Percentiles rank a stretch among this genome's conserved stretches.
These are phyloP conservation scores for Crambe crambe DNA, from an alignment of 37 sponge, comb jelly and placozoan species.

Conservation along the genomic window DNA sequence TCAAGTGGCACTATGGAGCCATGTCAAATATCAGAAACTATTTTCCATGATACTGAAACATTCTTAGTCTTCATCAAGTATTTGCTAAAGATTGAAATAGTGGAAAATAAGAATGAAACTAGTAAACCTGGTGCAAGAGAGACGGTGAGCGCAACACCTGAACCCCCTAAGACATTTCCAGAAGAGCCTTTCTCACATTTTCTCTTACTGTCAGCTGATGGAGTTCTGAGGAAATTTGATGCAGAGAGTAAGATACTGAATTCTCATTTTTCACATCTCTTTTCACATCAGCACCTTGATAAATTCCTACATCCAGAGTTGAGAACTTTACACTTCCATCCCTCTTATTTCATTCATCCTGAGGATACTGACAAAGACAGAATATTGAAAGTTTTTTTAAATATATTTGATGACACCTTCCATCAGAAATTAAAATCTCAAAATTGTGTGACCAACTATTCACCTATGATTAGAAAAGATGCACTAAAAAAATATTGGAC, in stretches of 20 bases:
- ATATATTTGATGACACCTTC: neutral
- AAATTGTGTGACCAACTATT: too few species aligned
- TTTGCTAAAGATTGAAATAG: neutral
- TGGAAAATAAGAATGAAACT: neutral
- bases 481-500: neutral
- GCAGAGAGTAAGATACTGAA: neutral
- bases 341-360: neutral
- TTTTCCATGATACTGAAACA: too few species aligned
- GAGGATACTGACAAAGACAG: neutral
- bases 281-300: neutral
- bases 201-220: too few species aligned
- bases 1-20: too few species aligned
- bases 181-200: slow-evolving; percentile 31
- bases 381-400: neutral
- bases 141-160: too few species aligned
- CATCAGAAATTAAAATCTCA: too few species aligned
- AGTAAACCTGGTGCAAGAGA: too few species aligned
- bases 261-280: too few species aligned
- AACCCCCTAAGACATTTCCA: slow-evolving; percentile 22
- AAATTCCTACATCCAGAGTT: slow-evolving; percentile 4
- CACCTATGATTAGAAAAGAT: neutral
- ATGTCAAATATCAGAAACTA: too few species aligned
- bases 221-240: too few species aligned
- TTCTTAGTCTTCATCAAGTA: too few species aligned
- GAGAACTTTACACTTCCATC: neutral